These are phyloP conservation scores for Ceryle rudis DNA, from an alignment of 2,797 vertebrate species.

Conservation along the genomic window DNA sequence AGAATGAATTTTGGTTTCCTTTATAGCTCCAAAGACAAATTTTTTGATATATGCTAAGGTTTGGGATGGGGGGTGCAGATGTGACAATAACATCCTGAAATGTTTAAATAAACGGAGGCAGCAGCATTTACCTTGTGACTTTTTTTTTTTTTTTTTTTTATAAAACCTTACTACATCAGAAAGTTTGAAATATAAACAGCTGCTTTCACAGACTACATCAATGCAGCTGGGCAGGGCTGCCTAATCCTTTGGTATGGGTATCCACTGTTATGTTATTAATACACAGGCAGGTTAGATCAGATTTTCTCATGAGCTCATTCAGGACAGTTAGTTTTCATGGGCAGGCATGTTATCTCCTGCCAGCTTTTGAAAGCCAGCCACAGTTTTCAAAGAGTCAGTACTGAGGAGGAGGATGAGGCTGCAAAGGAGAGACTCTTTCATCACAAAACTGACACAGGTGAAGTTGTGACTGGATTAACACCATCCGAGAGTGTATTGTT, in stretches of 20 bases:
- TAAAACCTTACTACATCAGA: neutral
- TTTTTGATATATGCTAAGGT: neutral
- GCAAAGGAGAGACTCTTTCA: neutral
- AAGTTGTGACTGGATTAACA: accelerated
- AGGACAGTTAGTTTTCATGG: neutral
- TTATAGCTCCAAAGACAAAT: neutral
- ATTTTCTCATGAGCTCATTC: constrained; percentile 43
- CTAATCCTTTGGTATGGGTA: neutral
- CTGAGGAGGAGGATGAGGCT: neutral
- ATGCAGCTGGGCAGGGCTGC: neutral
- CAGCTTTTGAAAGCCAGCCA: constrained; percentile 1
- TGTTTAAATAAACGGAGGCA: neutral
- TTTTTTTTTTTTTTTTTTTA: neutral
- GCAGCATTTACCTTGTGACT: neutral
- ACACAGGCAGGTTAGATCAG: constrained; percentile 27
- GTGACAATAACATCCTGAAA: neutral
- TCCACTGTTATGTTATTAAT: neutral
- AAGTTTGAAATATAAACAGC: constrained; percentile 19
- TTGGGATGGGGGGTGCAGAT: neutral
- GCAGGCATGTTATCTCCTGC: neutral
- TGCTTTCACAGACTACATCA: constrained; percentile 1
- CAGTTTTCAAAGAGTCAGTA: neutral
- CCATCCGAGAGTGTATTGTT: neutral
- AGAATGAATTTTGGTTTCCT: neutral
- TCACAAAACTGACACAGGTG: neutral